phyloP scores from a whole-genome alignment of 2,113 vertebrate genomes.

The Campylorhamphus procurvoides region DNA sequence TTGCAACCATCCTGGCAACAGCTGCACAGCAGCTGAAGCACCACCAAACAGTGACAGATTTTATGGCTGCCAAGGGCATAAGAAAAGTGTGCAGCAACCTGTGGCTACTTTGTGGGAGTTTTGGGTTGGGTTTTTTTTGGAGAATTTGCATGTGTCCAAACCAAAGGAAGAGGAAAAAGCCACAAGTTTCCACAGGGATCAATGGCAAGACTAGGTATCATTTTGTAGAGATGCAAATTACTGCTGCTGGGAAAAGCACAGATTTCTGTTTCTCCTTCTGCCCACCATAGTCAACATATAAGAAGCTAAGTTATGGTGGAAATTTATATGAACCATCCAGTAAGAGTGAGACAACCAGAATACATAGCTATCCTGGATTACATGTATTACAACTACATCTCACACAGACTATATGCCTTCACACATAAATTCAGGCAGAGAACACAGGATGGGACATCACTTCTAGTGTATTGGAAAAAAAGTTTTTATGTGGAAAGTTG shows the following conservation, averaged over 20 bases:
- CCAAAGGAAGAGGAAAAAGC: not conserved
- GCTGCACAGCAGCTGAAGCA: not conserved
- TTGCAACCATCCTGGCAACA: not conserved
- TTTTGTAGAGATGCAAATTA: not conserved
- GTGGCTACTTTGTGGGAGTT: not conserved
- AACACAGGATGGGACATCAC: not conserved
- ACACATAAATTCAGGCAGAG: not conserved
- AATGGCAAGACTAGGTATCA: not conserved
- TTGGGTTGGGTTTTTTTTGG: not conserved
- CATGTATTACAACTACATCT: not conserved
- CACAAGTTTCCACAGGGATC: not conserved
- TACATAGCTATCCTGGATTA: not conserved
- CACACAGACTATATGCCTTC: not conserved
- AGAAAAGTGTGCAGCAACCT: not conserved
- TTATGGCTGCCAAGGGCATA: not conserved
- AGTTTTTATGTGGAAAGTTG: not conserved
- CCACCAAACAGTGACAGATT: not conserved
- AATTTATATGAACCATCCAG: not conserved
- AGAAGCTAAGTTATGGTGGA: not conserved
- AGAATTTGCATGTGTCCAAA: not conserved
- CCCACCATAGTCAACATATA: not conserved
- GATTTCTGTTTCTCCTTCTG: constrained; percentile 3
- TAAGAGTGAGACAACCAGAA: not conserved
- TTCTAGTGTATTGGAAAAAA: not conserved
- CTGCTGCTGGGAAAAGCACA: not conserved